Base-by-base conservation (phyloP, 2,888 invertebrate genomes). In the Ptycholaimellus sp. region DNA sequence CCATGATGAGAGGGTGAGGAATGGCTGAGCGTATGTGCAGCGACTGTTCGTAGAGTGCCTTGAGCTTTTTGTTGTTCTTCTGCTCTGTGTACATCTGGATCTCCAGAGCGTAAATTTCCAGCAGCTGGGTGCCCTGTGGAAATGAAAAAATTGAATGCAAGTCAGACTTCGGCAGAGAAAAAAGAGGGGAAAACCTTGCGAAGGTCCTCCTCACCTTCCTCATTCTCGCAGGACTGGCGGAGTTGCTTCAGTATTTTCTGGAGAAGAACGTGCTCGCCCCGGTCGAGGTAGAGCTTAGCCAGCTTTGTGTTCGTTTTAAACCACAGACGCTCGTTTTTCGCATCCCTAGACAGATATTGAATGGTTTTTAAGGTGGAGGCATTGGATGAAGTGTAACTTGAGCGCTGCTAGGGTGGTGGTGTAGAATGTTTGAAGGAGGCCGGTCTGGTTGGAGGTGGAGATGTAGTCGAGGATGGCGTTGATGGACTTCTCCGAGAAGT, bases 21-120 rank as follows among this genome's bases (percentile, higher is more conserved):
- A 96, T 96, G 35, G 93, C 96, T 29, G 90, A 87, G 62, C 96
- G 96, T 50, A 96, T 93, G 60, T 90, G 85, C 45, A 96, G 67
- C 1, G 90, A 90, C 59, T 93, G 87, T 61, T 96, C 93, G 56
- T 99, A 99, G 13, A 96, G 65, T 1, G 81, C 77, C 64, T 65
- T 50, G 30, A 54, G 40, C 14, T 48, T 85, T 61, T 96, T 96
- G 59, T 96, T 96, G 59, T 96, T 96, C 59, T 96, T 96, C 67
- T 93, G 93, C 40, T 83, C 85, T 0, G 96, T 96, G 60, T 96
- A 90, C 93, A 96, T 96, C 66, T 96, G 96, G 52, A 96, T 96
- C 68, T 96, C 93, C 44, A 96, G 64, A 1, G 96, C 93, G 59
- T 96, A 96, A 43, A 96, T 93, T 65, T 96, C 96, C 38, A 96